Evolutionary conservation across 2,113 vertebrate genomes (phyloP), one percentile per base, ranked within the genome.

Genomic region (Gallinago undulata): DNA sequence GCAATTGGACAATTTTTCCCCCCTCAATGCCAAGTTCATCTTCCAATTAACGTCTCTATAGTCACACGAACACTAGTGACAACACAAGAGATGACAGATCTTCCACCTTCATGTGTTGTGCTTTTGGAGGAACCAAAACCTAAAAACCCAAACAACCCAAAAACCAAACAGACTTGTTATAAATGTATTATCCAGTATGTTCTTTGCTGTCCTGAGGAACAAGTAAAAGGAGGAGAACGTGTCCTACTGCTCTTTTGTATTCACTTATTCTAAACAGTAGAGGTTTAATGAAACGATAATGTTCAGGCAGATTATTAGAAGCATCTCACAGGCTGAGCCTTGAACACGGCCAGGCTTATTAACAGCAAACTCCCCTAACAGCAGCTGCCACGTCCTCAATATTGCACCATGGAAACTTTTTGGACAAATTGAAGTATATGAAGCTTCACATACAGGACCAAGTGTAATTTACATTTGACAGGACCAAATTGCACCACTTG

Each of bases 231-330:
- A 90, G 75, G 51, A 94, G 84, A 94, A 85, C 59, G 0, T n/a
- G 84, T 79, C 78, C 93, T 96, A 30, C 89, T 37, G 80, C 86
- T 80, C 76, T 75, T 84, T 24, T 70, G 86, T 83, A 81, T 28
- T 73, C 50, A 2, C 30, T 83, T 55, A 57, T 56, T 67, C 82
- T 25, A 41, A 89, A 51, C 28, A 73, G 81, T 1, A 25, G 37
- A 87, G 50, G 59, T 69, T 74, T 83, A 91, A 91, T 62, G 84
- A 73, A 80, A 85, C 9, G 3, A 59, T 78, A 93, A 81, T 15
- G 60, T 59, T 87, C 47, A 55, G 64, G 35, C 45, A 57, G 76
- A 53, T 75, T 87, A 72, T 51, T 31, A 75, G 66, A 80, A 41
- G 45, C 78, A 72, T 10, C 78, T 76, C 66, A 19, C 35, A 59